phyloP scores from a whole-genome alignment of 1,140 invertebrate genomes.

The Leptinotarsa undecemlineata region DNA sequence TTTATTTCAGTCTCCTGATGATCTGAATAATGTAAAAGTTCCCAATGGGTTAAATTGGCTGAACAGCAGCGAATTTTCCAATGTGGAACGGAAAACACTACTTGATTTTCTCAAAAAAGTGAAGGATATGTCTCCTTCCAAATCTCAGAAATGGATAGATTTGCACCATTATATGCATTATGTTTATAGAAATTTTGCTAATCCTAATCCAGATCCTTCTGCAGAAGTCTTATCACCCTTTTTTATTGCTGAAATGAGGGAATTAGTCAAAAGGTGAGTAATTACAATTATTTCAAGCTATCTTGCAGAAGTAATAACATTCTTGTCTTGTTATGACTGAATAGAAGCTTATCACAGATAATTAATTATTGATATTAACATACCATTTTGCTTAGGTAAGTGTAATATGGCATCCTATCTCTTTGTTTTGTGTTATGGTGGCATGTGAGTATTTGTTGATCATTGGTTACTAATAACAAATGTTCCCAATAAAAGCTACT shows the following conservation, averaged over 20 bases:
- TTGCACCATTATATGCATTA: slow-evolving; percentile 50
- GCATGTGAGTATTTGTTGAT: no score
- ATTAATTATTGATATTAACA: not conserved
- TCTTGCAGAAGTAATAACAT: not conserved
- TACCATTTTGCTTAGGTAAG: not conserved
- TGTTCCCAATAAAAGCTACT: no score
- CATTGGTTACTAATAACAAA: no score
- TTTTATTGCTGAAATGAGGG: slow-evolving; percentile 45
- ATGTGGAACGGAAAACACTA: slow-evolving; percentile 41
- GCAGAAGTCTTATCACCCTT: slow-evolving; percentile 36
- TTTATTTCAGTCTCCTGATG: slow-evolving; percentile 7
- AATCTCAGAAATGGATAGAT: slow-evolving; percentile 45
- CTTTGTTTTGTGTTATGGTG: not conserved
- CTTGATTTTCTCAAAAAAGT: slow-evolving; percentile 47
- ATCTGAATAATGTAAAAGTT: slow-evolving; percentile 9
- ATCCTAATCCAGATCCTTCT: slow-evolving; percentile 37
- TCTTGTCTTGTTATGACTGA: slow-evolving; percentile 1
- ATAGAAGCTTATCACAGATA: not conserved
- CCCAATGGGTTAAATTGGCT: slow-evolving; percentile 22
- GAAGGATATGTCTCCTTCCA: slow-evolving; percentile 40
- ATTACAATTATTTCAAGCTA: no score
- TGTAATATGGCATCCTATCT: not conserved
- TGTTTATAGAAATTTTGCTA: slow-evolving; percentile 48
- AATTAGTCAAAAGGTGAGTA: slow-evolving; percentile 39
- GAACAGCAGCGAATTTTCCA: slow-evolving; percentile 34